These are phyloP conservation scores for Piscicola geometra DNA, from an alignment of 2,888 invertebrate genomes.

Conservation along the genomic window DNA sequence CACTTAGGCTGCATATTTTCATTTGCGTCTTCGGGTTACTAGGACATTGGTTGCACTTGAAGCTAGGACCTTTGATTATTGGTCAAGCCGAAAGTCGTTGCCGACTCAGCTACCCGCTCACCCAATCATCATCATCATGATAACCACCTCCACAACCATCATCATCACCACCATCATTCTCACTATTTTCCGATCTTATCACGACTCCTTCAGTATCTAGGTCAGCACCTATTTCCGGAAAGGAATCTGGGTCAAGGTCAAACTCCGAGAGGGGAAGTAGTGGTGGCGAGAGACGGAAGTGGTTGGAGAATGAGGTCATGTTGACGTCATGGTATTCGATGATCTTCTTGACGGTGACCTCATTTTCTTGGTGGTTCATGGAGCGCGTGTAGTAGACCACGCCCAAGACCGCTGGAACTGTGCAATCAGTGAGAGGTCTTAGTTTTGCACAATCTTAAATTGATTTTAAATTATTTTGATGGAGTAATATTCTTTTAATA, in stretches of 20 bases:
- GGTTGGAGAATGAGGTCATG: background rate
- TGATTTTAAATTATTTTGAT: too few species aligned
- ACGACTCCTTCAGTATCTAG: too few species aligned
- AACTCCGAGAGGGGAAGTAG: constrained; percentile 47
- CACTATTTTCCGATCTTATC: too few species aligned
- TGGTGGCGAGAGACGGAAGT: constrained; percentile 50
- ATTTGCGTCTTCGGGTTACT: background rate
- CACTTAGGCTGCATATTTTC: background rate
- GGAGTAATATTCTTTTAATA: too few species aligned
- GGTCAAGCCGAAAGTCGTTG: too few species aligned
- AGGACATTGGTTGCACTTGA: too few species aligned
- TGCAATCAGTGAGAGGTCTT: background rate
- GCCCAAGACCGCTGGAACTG: constrained; percentile 51
- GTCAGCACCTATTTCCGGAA: background rate
- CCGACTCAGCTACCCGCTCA: too few species aligned
- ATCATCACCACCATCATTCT: too few species aligned
- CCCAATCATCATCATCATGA: too few species aligned
- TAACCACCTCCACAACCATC: too few species aligned
- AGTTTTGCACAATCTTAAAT: too few species aligned
- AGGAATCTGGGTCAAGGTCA: background rate
- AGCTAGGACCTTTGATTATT: too few species aligned
- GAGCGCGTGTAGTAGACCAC: constrained; percentile 53
- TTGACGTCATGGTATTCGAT: constrained; percentile 49
- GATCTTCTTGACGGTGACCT: constrained; percentile 48
- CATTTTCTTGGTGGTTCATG: constrained; percentile 50